These are phyloP conservation scores for Masticophis lateralis DNA, from an alignment of 2,797 vertebrate species.

Conservation along the genomic window DNA sequence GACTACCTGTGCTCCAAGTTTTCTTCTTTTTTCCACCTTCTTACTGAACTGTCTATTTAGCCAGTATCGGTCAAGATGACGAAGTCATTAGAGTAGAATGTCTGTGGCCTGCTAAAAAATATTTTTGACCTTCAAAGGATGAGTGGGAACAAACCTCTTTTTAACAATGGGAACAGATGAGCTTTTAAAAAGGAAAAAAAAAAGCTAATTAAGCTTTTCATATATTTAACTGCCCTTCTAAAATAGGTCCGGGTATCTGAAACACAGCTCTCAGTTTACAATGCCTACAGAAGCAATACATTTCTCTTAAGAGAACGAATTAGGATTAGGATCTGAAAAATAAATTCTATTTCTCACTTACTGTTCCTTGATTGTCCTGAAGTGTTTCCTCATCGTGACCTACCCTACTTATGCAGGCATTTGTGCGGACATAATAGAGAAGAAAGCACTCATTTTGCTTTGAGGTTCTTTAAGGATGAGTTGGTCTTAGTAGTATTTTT, in stretches of 20 bases:
- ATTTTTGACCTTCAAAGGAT: background rate
- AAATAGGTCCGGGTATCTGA: background rate
- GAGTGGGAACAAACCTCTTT: background rate
- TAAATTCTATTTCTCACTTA: background rate
- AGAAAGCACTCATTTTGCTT: background rate
- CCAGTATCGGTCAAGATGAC: background rate
- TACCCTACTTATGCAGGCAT: background rate
- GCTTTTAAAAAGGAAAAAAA: background rate
- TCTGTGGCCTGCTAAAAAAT: too few relatives aligned
- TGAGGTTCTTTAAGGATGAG: background rate
- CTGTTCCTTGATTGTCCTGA: background rate
- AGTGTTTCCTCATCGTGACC: background rate
- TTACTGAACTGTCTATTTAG: background rate
- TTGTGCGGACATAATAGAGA: background rate
- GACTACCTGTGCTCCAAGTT: background rate
- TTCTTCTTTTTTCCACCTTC: background rate
- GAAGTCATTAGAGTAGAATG: background rate
- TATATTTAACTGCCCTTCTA: background rate
- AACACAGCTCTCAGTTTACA: background rate
- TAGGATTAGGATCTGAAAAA: background rate
- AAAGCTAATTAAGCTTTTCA: background rate
- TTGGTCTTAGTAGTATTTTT: background rate
- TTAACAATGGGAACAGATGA: background rate
- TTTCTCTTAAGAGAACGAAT: background rate
- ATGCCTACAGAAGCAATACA: background rate